Percentiles rank a stretch among this genome's conserved stretches.
These are phyloP conservation scores for Epinephelus coioides DNA, from an alignment of 2,797 vertebrate species.

Conservation along the genomic window DNA sequence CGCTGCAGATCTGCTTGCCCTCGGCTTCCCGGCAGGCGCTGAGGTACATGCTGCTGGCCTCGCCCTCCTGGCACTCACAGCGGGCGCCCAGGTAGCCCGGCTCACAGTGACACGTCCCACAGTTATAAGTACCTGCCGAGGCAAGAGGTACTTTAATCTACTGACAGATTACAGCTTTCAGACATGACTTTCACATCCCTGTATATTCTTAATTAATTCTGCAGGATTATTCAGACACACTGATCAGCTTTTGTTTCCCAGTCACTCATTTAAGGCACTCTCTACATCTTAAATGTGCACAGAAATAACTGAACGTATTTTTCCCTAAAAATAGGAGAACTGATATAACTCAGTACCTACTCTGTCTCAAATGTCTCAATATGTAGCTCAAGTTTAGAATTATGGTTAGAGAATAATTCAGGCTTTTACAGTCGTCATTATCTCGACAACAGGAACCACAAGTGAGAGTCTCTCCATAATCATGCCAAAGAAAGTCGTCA, in stretches of 20 bases:
- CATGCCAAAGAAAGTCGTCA: not conserved
- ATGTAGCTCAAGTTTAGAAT: not conserved
- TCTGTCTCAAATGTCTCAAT: no score
- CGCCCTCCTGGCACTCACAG: constrained; percentile 95
- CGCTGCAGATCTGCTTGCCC: constrained; percentile 95
- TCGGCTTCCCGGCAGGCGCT: constrained; percentile 93
- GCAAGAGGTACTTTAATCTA: not conserved
- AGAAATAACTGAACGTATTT: no score
- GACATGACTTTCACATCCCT: not conserved
- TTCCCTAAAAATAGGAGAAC: no score
- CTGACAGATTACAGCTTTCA: not conserved
- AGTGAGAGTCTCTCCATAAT: constrained; percentile 27
- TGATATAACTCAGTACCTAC: not conserved
- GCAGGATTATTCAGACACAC: not conserved
- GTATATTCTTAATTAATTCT: no score
- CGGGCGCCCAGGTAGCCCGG: constrained; percentile 91
- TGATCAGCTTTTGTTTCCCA: not conserved
- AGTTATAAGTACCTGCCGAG: constrained; percentile 87
- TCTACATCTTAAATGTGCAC: no score
- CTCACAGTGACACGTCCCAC: constrained; percentile 92
- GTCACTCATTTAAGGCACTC: no score
- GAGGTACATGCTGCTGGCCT: constrained; percentile 82
- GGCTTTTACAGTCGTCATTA: not conserved
- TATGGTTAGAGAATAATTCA: not conserved
- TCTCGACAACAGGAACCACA: constrained; percentile 2